phyloP scores from a whole-genome alignment of 1,140 invertebrate genomes.

The Gonatopus flavifemur region DNA sequence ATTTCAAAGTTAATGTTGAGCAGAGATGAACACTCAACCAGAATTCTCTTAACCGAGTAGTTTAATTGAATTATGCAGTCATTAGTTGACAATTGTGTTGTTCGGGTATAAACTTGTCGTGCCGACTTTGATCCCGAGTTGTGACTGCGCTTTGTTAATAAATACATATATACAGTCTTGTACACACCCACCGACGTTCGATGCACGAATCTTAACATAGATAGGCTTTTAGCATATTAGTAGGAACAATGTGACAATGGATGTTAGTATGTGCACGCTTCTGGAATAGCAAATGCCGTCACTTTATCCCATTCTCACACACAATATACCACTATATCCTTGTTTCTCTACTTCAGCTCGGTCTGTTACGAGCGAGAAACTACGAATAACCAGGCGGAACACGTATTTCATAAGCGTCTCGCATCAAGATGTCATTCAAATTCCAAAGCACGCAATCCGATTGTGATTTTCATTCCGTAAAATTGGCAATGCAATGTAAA shows the following conservation, averaged over 20 bases:
- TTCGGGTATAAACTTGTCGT: constrained; percentile 54
- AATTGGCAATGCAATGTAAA: too few species aligned
- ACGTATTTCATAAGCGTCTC: constrained; percentile 48
- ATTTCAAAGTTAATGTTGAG: too few species aligned
- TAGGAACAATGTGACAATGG: constrained; percentile 55
- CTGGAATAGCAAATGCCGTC: constrained; percentile 53
- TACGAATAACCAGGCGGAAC: constrained; percentile 40
- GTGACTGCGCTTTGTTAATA: too few species aligned
- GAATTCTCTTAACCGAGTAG: too few species aligned
- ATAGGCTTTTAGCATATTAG: constrained; percentile 60
- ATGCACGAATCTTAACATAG: constrained; percentile 52
- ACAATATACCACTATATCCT: constrained; percentile 26
- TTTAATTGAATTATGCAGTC: constrained; percentile 55
- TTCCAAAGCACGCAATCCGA: too few species aligned
- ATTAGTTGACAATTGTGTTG: constrained; percentile 55
- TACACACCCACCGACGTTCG: constrained; percentile 52
- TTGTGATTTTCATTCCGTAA: too few species aligned
- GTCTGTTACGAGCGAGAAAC: constrained; percentile 10
- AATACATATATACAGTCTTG: too few species aligned
- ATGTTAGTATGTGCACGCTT: constrained; percentile 41
- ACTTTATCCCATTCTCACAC: constrained; percentile 53
- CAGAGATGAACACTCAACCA: too few species aligned
- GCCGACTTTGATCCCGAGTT: constrained; percentile 51
- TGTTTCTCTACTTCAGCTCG: constrained; percentile 4
- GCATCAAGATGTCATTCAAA: too few species aligned